Base-by-base conservation (phyloP, 2,113 vertebrate genomes). In the Cyprinodon tularosa region DNA sequence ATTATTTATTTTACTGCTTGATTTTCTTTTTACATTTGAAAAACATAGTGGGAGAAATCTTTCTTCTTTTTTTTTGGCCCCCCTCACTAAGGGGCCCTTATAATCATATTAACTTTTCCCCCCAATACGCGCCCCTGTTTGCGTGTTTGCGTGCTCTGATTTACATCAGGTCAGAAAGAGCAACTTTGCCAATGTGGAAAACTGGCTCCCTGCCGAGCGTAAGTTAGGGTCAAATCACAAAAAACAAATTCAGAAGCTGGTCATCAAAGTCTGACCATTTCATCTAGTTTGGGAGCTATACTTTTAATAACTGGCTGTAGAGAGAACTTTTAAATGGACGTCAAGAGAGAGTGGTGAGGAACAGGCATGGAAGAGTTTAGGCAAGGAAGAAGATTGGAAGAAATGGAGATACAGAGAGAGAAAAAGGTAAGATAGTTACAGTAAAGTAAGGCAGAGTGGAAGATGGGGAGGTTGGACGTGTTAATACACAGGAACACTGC, bases 401-500 rank as follows among this genome's bases (percentile, higher is more conserved):
- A 75, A 47, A 88, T 91, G 89, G 79, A 82, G 91, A 85, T 93
- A 20, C 1, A 76, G 48, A 62, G 61, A 17, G 66, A 79, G 81
- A 81, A 76, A 86, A 68, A 65, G 78, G 86, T 70, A 81, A 88
- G 78, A 88, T 82, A 84, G 88, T 87, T 92, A 77, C 92, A 92
- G 90, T 90, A 92, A 87, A 69, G 82, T 84, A 84, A 86, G 80
- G 83, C 80, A 82, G 69, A 70, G 22, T 70, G 60, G 62, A 75
- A 68, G 39, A 75, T 44, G 89, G 92, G 89, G 80, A 82, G 90
- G 86, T 92, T 93, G 93, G 94, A 94, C 88, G 93, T 93, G 94
- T 95, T 95, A 94, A 95, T 92, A 95, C 95, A 94, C 90, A 93
- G 91, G 94, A 96, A 95, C 94, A 95, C 95, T 95, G 96, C 96